Conservation (phyloP, 2,888 invertebrate genomes). For the Nycteola revayana region DNA sequence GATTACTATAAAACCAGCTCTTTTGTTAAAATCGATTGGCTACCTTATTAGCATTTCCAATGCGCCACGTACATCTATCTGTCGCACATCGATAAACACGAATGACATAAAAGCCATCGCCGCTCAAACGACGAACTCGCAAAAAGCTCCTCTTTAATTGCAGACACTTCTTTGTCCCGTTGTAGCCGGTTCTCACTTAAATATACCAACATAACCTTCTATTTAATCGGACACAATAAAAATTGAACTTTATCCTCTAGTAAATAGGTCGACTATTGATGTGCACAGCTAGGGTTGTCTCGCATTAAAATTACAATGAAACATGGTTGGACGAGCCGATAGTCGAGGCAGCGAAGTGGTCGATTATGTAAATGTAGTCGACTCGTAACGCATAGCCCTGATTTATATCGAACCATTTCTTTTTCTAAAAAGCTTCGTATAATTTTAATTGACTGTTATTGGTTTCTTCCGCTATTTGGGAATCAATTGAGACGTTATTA, state of each 20-base stretch:
- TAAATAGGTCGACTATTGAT: constrained; percentile 6
- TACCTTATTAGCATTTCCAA: constrained; percentile 12
- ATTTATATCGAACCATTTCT: constrained; percentile 32
- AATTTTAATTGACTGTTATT: constrained; percentile 33
- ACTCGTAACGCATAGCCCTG: constrained; percentile 35
- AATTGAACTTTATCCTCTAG: constrained; percentile 8
- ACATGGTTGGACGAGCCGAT: constrained; percentile 41
- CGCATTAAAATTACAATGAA: constrained; percentile 50
- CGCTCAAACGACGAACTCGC: constrained; percentile 36
- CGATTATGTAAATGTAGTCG: constrained; percentile 44
- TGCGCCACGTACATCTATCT: constrained; percentile 20
- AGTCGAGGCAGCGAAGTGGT: constrained; percentile 37
- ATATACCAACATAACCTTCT: constrained; percentile 31
- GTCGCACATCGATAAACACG: constrained; percentile 38
- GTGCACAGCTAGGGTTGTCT: constrained; percentile 10
- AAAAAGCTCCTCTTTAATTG: constrained; percentile 46
- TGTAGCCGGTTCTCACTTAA: constrained; percentile 41
- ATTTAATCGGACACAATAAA: constrained; percentile 1
- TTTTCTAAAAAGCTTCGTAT: constrained; percentile 33
- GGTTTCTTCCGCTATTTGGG: constrained; percentile 30
- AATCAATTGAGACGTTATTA: constrained; percentile 31
- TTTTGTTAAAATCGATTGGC: no score
- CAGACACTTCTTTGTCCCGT: constrained; percentile 43
- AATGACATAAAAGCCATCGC: constrained; percentile 30
- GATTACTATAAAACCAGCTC: no score